phyloP scores from a whole-genome alignment of 2,888 invertebrate genomes.

The Euphydryas editha region DNA sequence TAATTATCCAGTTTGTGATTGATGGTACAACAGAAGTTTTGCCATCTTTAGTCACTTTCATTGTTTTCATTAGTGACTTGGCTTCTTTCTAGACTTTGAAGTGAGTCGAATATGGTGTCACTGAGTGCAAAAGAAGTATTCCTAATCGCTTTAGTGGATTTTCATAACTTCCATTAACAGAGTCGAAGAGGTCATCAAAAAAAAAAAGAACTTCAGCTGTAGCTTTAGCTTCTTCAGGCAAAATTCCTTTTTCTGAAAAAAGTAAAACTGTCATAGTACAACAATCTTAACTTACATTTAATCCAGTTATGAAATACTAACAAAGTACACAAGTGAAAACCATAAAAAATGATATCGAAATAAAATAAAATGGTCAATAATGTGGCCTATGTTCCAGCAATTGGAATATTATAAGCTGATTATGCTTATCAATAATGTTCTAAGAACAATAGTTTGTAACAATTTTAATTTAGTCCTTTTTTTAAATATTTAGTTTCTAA shows the following conservation, averaged over 20 bases:
- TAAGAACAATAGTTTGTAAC: too few relatives aligned
- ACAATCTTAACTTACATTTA: too few relatives aligned
- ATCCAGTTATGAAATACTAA: too few relatives aligned
- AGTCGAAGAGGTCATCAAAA: constrained; percentile 38
- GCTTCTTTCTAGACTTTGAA: background rate
- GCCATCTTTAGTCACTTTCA: background rate
- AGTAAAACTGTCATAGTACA: background rate
- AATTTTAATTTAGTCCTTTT: too few relatives aligned
- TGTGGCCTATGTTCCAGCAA: too few relatives aligned
- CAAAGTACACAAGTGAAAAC: too few relatives aligned
- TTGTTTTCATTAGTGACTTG: background rate
- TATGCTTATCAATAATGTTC: background rate
- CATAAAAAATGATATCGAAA: too few relatives aligned
- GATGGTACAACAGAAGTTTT: background rate
- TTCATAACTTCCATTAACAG: constrained; percentile 30
- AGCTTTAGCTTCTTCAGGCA: constrained; percentile 18
- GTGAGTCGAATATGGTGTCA: background rate
- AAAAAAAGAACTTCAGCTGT: constrained; percentile 32
- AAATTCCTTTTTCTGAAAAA: constrained; percentile 25
- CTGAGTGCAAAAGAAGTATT: constrained; percentile 25
- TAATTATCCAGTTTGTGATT: background rate
- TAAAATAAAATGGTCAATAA: too few relatives aligned
- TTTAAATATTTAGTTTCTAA: too few relatives aligned
- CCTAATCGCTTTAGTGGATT: constrained; percentile 21
- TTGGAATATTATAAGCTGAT: background rate